These are phyloP conservation scores for Tapirus indicus DNA, from an alignment of 2,797 vertebrate genomes.

Conservation along the genomic window DNA sequence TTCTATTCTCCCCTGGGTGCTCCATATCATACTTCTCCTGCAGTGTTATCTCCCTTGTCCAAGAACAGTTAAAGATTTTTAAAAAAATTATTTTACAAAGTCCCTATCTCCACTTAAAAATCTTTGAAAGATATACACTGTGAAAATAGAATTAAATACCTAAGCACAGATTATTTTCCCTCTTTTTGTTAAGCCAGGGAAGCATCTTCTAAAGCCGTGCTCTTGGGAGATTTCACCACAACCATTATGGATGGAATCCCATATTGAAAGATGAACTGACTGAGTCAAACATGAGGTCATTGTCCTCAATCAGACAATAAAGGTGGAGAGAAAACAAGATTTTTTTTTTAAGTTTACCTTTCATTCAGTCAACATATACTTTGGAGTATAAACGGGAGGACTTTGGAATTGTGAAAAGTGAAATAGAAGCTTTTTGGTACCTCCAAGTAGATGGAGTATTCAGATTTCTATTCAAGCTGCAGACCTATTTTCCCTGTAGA, in stretches of 20 bases:
- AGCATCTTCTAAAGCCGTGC: background rate
- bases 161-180: background rate
- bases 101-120: background rate
- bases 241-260: background rate
- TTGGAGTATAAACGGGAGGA: background rate
- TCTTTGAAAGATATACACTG: background rate
- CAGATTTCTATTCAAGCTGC: background rate
- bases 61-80: background rate
- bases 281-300: background rate
- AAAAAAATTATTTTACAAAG: background rate
- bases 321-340: background rate
- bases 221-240: constrained; percentile 25
- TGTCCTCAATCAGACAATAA: background rate
- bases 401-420: background rate
- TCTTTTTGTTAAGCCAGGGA: background rate
- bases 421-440: background rate
- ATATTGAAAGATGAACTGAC: background rate
- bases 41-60: background rate
- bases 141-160: constrained; percentile 43
- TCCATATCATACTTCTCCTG: background rate
- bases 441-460: background rate
- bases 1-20: background rate
- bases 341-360: background rate
- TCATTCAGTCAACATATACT: background rate
- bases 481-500: constrained; percentile 8